Evolutionary conservation across 2,113 vertebrate genomes (phyloP), one percentile per base, ranked within the genome.

Genomic region (Candoia aspera): DNA sequence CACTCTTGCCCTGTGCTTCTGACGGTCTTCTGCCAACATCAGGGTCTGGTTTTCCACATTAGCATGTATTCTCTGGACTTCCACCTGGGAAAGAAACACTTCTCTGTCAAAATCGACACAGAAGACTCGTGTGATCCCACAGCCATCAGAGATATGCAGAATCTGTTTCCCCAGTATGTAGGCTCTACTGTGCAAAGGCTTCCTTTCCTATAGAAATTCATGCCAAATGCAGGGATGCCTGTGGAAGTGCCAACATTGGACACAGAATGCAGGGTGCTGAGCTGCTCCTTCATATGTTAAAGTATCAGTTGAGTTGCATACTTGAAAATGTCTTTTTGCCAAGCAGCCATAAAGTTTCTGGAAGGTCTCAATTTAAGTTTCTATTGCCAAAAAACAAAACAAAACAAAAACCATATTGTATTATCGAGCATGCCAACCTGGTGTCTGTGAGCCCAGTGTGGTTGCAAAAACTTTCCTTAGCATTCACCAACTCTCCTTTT

Each of bases 11-110:
- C 85, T 89, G 88, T 95, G 95, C 83, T 95, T 94, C 89, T 93
- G 93, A 89, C 91, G 93, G 26, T 97, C 88, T 0, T 93, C 90
- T 12, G 93, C 84, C 4, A 96, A 64, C 86, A 96, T 94, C 10
- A 95, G 15, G 91, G 95, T 95, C 89, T 96, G 95, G 55, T 96
- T 97, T 84, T 94, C 94, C 93, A 97, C 73, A 0, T 73, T 95
- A 90, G 95, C 95, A 89, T 96, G 95, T 55, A 90, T 59, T 89
- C 95, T 95, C 91, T 46, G 90, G 42, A 95, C 91, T 68, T 97
- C 93, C 0, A 91, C 54, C 95, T 97, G 64, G 87, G 73, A 86
- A 62, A 87, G 49, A 46, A 60, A 54, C 12, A 13, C 24, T 26
- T 6, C 21, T 60, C 84, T 29, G 12, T 88, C 59, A 62, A 88